Evolutionary conservation across 2,113 vertebrate species (phyloP).

Genomic region (Sebastes fasciatus): DNA sequence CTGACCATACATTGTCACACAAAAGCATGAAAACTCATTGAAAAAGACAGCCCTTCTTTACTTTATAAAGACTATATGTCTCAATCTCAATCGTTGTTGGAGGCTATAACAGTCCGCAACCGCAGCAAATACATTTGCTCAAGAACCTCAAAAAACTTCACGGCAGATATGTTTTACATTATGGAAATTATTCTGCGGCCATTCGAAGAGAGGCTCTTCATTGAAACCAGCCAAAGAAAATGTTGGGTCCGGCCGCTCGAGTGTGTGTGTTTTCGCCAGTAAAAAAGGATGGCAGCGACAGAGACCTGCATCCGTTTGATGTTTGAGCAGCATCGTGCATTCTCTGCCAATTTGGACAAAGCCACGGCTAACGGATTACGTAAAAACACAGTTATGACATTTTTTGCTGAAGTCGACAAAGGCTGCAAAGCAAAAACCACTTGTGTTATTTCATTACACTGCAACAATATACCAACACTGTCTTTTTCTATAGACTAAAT

Average conservation of each 20-base stretch:
- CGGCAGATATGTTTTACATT: slow-evolving; percentile 70
- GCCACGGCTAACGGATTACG: slow-evolving; percentile 50
- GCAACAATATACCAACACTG: background rate
- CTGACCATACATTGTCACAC: slow-evolving; percentile 17
- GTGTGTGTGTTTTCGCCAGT: slow-evolving; percentile 45
- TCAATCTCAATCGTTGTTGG: slow-evolving; percentile 42
- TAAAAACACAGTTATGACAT: slow-evolving; percentile 32
- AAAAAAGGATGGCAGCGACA: slow-evolving; percentile 48
- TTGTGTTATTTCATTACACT: slow-evolving; percentile 33
- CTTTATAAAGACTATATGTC: slow-evolving; percentile 26
- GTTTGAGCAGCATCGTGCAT: slow-evolving; percentile 47
- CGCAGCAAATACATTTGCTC: slow-evolving; percentile 62
- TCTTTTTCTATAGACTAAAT: background rate
- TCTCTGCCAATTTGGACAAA: slow-evolving; percentile 61
- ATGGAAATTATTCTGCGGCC: slow-evolving; percentile 56
- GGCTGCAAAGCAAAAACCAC: slow-evolving; percentile 4
- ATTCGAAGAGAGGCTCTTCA: slow-evolving; percentile 59
- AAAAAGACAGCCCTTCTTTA: slow-evolving; percentile 35
- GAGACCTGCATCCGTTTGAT: slow-evolving; percentile 70
- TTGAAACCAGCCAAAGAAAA: slow-evolving; percentile 68
- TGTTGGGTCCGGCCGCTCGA: slow-evolving; percentile 20
- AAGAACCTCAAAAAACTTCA: slow-evolving; percentile 57
- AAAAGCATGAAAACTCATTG: slow-evolving; percentile 32
- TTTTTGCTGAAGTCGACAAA: slow-evolving; percentile 23
- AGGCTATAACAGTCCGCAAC: slow-evolving; percentile 43